These are phyloP conservation scores for Mus spicilegus DNA, from an alignment of 2,113 vertebrate species.

Conservation along the genomic window DNA sequence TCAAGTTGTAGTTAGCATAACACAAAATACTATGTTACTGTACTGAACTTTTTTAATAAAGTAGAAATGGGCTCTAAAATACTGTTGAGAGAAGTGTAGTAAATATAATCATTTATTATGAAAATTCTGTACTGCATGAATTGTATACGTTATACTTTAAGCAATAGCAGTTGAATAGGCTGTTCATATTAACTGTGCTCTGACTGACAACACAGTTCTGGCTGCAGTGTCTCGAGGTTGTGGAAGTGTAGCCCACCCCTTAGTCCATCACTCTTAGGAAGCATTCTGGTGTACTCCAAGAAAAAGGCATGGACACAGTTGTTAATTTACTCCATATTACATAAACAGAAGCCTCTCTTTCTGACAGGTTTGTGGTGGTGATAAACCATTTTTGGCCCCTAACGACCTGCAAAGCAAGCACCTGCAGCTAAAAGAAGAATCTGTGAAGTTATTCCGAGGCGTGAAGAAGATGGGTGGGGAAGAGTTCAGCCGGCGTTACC, in stretches of 20 bases:
- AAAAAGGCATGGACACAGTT: constrained; percentile 21
- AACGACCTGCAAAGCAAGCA: constrained; percentile 95
- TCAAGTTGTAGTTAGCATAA: neutral
- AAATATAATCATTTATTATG: neutral
- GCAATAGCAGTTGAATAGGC: neutral
- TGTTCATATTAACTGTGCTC: neutral
- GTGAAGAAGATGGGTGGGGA: constrained; percentile 99
- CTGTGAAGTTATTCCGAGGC: constrained; percentile 93
- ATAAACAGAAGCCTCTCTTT: constrained; percentile 22
- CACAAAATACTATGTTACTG: neutral
- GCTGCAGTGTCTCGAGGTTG: neutral
- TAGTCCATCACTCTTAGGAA: neutral
- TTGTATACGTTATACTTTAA: neutral
- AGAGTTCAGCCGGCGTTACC: constrained; percentile 98
- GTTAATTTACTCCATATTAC: neutral
- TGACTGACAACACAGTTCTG: neutral
- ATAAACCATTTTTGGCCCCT: constrained; percentile 96
- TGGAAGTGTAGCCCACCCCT: neutral
- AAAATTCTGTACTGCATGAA: neutral
- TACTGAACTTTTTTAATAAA: neutral
- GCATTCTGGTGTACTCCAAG: neutral
- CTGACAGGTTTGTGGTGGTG: constrained; percentile 95
- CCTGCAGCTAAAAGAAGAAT: constrained; percentile 91
- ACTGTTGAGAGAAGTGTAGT: neutral
- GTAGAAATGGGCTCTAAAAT: neutral